Evolutionary conservation across 2,797 vertebrate species (phyloP), one percentile per base, ranked within the genome.

Genomic region (Chloroceryle inda): DNA sequence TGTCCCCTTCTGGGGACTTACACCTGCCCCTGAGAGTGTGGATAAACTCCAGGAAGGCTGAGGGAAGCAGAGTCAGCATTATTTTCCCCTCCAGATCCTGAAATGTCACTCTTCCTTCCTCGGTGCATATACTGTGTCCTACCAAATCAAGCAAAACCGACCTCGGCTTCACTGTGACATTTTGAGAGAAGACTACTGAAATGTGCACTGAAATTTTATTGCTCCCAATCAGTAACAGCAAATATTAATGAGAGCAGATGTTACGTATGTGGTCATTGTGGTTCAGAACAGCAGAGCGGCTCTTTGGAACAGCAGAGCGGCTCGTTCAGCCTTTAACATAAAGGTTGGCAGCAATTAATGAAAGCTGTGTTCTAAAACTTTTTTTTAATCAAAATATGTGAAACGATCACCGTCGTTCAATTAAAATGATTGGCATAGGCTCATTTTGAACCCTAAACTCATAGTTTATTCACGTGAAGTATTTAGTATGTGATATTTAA

Each of bases 131-230:
- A 15, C 13, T 5, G 2, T 24, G 59, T 90, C 38, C 27, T 78
- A 14, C 82, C 20, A 37, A 59, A 89, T 85, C 49, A 49, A 55
- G 58, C 22, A 67, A 55, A 79, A 80, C 50, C 93, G 19, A 86
- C 31, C 93, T 44, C 31, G 49, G 42, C 22, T 66, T 90, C 66
- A 21, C 38, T 17, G 26, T 69, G 89, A 42, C 91, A 52, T 80
- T 93, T 82, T 7, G 11, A 95, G 92, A 78, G 74, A 80, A 55
- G 27, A 5, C 37, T 71, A 9, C 44, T 7, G 73, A 94, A 77
- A 93, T 83, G 89, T 68, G 52, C 75, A 31, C 31, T 55, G 94
- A 75, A 92, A 93, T 92, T 89, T 94, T 89, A 61, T 20, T 59
- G 63, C 75, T 94, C 59, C 13, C 4, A 50, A 17, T 87, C n/a